These are phyloP conservation scores for Erynnis tages DNA, from an alignment of 2,888 invertebrate genomes.

Conservation along the genomic window DNA sequence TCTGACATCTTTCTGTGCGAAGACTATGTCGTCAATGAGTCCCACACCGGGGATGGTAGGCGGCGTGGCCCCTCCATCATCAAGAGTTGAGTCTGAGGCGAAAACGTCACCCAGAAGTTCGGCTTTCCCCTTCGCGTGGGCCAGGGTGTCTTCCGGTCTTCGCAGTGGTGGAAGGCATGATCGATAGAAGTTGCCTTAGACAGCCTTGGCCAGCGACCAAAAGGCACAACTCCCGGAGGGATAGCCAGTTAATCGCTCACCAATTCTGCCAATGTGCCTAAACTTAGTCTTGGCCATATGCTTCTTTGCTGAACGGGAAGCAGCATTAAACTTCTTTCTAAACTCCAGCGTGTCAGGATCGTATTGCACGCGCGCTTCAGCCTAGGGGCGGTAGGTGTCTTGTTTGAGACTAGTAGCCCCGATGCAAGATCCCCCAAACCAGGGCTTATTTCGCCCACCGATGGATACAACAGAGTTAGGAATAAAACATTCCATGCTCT, in stretches of 20 bases:
- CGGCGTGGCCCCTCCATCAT: too few relatives aligned
- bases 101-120: too few relatives aligned
- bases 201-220: constrained; percentile 13
- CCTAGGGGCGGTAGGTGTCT: not conserved
- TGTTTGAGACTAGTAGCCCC: not conserved
- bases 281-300: not conserved
- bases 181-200: constrained; percentile 17
- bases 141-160: not conserved
- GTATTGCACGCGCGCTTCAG: not conserved
- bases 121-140: not conserved
- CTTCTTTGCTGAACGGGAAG: constrained; percentile 1
- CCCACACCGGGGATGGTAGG: too few relatives aligned
- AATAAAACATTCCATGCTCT: constrained; percentile 10
- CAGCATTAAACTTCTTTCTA: not conserved
- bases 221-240: constrained; percentile 1
- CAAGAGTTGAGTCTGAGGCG: constrained; percentile 23
- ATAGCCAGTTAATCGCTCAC: not conserved
- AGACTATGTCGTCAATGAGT: too few relatives aligned
- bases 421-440: not conserved
- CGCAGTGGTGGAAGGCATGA: constrained; percentile 15
- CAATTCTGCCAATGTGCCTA: not conserved
- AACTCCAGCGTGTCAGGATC: not conserved
- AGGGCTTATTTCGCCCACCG: not conserved
- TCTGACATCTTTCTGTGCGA: too few relatives aligned
- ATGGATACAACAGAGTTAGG: constrained; percentile 8